These are phyloP conservation scores for Ophraella communa DNA, from an alignment of 2,888 invertebrate genomes.

Conservation along the genomic window DNA sequence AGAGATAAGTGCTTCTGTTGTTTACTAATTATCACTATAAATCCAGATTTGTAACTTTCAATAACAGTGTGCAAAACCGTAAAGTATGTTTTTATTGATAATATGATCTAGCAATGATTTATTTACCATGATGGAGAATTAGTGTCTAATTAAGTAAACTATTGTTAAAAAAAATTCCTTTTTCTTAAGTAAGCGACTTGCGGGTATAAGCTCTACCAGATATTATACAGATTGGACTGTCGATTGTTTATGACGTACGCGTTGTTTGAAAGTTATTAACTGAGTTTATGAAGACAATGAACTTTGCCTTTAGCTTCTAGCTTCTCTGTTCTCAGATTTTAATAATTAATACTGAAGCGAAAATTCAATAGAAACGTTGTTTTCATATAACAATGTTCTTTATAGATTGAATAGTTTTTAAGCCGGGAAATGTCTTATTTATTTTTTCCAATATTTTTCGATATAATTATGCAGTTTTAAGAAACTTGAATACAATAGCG, in stretches of 20 bases:
- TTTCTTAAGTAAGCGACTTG: neutral
- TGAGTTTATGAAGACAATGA: neutral
- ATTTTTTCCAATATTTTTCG: no score
- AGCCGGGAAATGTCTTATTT: no score
- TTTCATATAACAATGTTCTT: neutral
- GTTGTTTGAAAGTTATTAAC: neutral
- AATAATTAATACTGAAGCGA: neutral
- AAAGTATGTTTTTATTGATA: no score
- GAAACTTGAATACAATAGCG: no score
- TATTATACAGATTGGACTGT: neutral
- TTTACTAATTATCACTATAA: neutral
- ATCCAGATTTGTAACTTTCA: neutral
- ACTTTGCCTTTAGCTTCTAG: neutral
- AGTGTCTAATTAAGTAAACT: no score
- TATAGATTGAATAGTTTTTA: neutral
- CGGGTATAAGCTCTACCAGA: no score
- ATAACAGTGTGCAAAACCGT: no score
- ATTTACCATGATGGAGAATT: no score
- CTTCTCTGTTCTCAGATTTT: neutral
- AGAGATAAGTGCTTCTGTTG: neutral
- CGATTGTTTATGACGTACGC: neutral
- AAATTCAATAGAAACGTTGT: neutral
- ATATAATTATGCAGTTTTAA: no score
- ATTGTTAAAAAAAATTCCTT: no score
- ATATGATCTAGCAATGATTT: no score